Evolutionary conservation across 30 jellyfish, hydroid and myxozoan genomes (phyloP).

Genomic region (Cassiopea xamachana): DNA sequence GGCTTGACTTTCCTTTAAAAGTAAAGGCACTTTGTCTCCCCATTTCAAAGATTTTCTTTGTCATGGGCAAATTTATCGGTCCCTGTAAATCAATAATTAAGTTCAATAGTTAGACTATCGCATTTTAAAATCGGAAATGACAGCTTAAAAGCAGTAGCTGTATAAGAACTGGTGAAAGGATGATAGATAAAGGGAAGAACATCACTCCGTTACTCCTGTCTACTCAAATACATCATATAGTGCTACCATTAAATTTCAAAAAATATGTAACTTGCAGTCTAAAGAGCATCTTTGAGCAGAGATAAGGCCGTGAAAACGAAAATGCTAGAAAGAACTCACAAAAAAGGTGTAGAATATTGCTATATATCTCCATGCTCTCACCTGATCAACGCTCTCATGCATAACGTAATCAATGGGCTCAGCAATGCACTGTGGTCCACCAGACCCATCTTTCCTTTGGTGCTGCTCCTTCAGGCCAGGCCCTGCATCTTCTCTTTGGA

Average conservation of each 20-base stretch:
- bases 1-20: constrained; percentile 22
- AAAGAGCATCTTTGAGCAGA: too few relatives aligned
- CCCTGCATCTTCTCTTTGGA: background rate
- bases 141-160: too few relatives aligned
- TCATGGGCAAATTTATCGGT: background rate
- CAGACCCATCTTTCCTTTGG: background rate
- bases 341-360: too few relatives aligned
- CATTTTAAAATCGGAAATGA: background rate
- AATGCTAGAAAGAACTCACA: too few relatives aligned
- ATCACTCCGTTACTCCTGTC: too few relatives aligned
- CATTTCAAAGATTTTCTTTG: constrained; percentile 35
- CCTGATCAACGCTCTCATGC: background rate
- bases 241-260: too few relatives aligned
- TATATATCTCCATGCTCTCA: too few relatives aligned
- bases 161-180: too few relatives aligned
- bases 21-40: constrained; percentile 10
- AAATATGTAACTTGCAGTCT: too few relatives aligned
- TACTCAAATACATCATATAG: too few relatives aligned
- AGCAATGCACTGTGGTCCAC: background rate
- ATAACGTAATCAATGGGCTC: background rate
- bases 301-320: too few relatives aligned
- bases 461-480: background rate
- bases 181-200: too few relatives aligned
- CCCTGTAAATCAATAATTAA: background rate
- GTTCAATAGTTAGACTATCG: background rate